Percentiles rank a stretch among this genome's conserved stretches.
Conservation (phyloP, 2,888 invertebrate genomes). For the Drosophila sordidula region DNA sequence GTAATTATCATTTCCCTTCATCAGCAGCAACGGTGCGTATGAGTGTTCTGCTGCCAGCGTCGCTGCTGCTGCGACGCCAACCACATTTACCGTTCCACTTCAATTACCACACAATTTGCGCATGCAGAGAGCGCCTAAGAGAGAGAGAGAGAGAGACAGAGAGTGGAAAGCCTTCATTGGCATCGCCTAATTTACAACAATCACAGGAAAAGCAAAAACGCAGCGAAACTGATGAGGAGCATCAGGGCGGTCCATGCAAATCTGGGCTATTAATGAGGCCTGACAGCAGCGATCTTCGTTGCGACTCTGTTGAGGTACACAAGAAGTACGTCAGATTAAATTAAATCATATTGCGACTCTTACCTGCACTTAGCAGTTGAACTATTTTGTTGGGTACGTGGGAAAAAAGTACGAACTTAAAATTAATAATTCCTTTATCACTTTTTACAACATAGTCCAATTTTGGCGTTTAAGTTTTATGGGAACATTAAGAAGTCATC, state of each 20-base stretch:
- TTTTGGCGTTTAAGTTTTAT: too few relatives aligned
- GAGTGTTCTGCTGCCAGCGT: slow-evolving; percentile 51
- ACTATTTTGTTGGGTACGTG: not conserved
- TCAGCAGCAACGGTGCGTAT: slow-evolving; percentile 67
- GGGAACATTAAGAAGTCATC: not conserved
- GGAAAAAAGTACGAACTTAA: not conserved
- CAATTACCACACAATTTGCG: slow-evolving; percentile 56
- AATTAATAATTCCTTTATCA: too few relatives aligned
- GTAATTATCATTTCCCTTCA: slow-evolving; percentile 82
- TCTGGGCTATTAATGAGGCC: slow-evolving; percentile 54
- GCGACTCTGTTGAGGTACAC: slow-evolving; percentile 2
- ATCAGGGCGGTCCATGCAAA: slow-evolving; percentile 43
- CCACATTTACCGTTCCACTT: slow-evolving; percentile 60
- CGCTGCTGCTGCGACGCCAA: slow-evolving; percentile 28
- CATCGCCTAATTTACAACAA: slow-evolving; percentile 70
- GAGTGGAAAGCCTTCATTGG: slow-evolving; percentile 34
- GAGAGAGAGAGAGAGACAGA: too few relatives aligned
- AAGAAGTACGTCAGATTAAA: not conserved
- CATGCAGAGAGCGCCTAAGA: not conserved
- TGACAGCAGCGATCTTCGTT: slow-evolving; percentile 32
- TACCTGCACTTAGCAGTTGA: not conserved
- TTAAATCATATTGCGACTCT: not conserved
- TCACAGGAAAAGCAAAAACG: slow-evolving; percentile 57
- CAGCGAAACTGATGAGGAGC: slow-evolving; percentile 4
- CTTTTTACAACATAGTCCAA: too few relatives aligned